A percentile compares a stretch with the other conserved stretches of the same genome.
Conservation (phyloP, 2,888 invertebrate species). For the Apantesis nais region DNA sequence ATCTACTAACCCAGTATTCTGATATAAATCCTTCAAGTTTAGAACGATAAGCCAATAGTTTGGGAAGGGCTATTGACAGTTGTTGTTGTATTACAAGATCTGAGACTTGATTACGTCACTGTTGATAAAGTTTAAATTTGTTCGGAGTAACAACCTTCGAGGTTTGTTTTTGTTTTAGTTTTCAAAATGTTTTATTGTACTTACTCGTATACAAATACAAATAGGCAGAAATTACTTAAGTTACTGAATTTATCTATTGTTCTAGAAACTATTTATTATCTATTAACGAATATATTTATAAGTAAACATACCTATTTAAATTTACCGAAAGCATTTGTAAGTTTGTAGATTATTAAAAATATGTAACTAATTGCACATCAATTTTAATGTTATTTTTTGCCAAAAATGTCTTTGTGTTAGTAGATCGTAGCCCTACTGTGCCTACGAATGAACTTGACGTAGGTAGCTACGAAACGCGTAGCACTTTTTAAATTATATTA, state of each 20-base stretch:
- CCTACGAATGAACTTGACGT: slow-evolving; percentile 1
- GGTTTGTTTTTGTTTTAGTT: neutral
- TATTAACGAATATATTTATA: no score
- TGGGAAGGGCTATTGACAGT: neutral
- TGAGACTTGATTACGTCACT: neutral
- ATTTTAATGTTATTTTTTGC: neutral
- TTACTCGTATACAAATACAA: no score
- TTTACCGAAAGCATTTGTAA: no score
- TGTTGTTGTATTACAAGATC: neutral
- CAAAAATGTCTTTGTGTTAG: neutral
- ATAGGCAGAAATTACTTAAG: no score
- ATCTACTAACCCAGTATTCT: neutral
- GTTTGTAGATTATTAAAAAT: no score
- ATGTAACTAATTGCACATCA: neutral
- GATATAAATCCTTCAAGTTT: neutral
- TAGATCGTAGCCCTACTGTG: neutral
- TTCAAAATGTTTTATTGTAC: no score
- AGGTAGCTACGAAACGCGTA: slow-evolving; percentile 3
- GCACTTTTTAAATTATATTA: neutral
- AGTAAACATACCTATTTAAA: no score
- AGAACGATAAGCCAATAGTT: neutral
- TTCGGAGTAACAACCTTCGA: neutral
- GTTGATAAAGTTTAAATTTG: neutral
- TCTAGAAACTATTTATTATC: no score
- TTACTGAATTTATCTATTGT: no score